A percentile compares a stretch with the other conserved stretches of the same genome.
Conservation (phyloP, 2,113 vertebrate genomes). For the Poeciliopsis retropinna region DNA sequence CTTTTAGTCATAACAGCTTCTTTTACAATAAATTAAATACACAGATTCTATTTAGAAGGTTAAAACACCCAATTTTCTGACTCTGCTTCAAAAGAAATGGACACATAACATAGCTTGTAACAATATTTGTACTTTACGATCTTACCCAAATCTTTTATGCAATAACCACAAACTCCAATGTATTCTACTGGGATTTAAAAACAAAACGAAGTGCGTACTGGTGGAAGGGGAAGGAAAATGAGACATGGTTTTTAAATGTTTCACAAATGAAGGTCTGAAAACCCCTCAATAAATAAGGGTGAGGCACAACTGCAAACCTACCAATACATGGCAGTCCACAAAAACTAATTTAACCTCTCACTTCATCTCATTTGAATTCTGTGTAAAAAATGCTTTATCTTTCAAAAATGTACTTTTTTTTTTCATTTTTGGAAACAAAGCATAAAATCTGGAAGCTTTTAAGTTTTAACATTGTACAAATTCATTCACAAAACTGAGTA, state of each 20-base stretch:
- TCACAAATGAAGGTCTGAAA: neutral
- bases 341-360: neutral
- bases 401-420: no score
- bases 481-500: no score
- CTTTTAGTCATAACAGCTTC: constrained; percentile 31
- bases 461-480: no score
- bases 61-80: constrained; percentile 4
- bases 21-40: constrained; percentile 32
- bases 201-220: no score
- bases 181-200: neutral
- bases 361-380: neutral
- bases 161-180: neutral
- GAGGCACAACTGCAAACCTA: no score
- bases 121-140: no score
- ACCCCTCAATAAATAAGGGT: neutral
- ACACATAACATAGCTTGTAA: neutral
- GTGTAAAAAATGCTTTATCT: no score
- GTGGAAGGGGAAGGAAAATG: no score
- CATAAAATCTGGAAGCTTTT: no score
- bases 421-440: no score
- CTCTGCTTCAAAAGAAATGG: neutral
- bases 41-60: neutral
- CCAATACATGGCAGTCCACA: no score
- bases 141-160: neutral
- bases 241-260: neutral